A percentile compares a stretch with the other conserved stretches of the same genome.
Conservation (phyloP, 2,888 invertebrate species). For the Laspeyria flexula region DNA sequence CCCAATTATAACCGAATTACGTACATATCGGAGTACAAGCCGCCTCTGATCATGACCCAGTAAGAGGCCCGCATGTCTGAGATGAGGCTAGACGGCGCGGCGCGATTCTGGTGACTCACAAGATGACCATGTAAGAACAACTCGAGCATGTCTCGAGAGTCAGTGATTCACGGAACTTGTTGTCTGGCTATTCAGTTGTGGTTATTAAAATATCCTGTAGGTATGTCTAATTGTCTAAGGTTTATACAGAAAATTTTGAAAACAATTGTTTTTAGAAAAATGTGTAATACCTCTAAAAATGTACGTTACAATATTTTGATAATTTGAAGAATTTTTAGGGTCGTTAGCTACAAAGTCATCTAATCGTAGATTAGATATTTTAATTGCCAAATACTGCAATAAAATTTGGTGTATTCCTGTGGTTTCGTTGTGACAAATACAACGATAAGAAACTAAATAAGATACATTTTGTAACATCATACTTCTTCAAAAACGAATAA, state of each 20-base stretch:
- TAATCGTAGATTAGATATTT: too few species aligned
- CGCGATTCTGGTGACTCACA: constrained; percentile 66
- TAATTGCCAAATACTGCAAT: too few species aligned
- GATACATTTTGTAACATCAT: constrained; percentile 14
- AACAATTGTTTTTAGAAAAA: too few species aligned
- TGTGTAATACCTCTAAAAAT: too few species aligned
- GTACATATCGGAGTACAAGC: constrained; percentile 41
- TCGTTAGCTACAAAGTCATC: too few species aligned
- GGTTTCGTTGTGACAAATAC: too few species aligned
- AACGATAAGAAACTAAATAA: too few species aligned
- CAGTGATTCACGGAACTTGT: constrained; percentile 39
- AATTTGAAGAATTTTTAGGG: too few species aligned
- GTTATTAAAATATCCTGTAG: neutral
- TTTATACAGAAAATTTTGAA: too few species aligned
- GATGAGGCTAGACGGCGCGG: constrained; percentile 66
- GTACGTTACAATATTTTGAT: too few species aligned
- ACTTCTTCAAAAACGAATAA: constrained; percentile 4
- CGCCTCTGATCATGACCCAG: constrained; percentile 65
- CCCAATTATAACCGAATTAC: constrained; percentile 53
- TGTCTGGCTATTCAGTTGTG: neutral
- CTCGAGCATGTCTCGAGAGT: constrained; percentile 56
- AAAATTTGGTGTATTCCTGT: too few species aligned
- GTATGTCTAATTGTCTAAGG: neutral
- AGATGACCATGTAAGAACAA: too few species aligned
- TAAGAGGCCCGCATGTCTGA: constrained; percentile 68